Percentiles rank a stretch among this genome's conserved stretches.
phyloP scores from a whole-genome alignment of 2,113 vertebrate genomes.

The Tachuris rubrigastra region DNA sequence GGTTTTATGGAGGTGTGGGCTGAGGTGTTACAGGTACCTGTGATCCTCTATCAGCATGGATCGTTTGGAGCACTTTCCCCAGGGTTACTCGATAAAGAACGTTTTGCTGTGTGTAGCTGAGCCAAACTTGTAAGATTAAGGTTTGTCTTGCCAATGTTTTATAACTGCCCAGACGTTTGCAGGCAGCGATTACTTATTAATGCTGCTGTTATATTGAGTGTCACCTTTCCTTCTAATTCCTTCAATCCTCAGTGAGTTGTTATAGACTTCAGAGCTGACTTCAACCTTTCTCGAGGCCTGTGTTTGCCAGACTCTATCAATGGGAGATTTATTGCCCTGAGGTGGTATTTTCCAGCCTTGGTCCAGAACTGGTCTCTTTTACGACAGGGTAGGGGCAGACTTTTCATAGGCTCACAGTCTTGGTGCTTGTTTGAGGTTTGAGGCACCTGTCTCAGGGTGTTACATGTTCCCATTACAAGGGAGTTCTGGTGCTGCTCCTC shows the following conservation, averaged over 20 bases:
- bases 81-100: neutral
- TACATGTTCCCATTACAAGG: neutral
- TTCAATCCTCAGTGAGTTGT: slow-evolving; percentile 59
- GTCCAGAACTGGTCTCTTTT: slow-evolving; percentile 26
- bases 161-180: slow-evolving; percentile 38
- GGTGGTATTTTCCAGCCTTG: slow-evolving; percentile 63
- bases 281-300: slow-evolving; percentile 50
- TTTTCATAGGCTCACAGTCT: slow-evolving; percentile 17
- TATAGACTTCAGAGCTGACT: slow-evolving; percentile 59
- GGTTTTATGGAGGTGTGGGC: neutral
- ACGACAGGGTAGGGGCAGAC: neutral
- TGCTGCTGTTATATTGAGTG: slow-evolving; percentile 10
- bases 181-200: slow-evolving; percentile 40
- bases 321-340: slow-evolving; percentile 64
- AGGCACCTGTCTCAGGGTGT: slow-evolving; percentile 44
- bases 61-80: slow-evolving; percentile 8
- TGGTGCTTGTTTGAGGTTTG: slow-evolving; percentile 20
- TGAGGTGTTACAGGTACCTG: slow-evolving; percentile 18
- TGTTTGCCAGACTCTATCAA: slow-evolving; percentile 66
- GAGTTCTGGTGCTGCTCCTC: neutral
- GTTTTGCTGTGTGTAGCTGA: neutral
- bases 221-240: slow-evolving; percentile 53
- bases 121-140: slow-evolving; percentile 36
- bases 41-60: slow-evolving; percentile 13
- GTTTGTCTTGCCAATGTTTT: slow-evolving; percentile 47